These are phyloP conservation scores for Lepidurus couesii DNA, from an alignment of 1,140 invertebrate species.

Conservation along the genomic window DNA sequence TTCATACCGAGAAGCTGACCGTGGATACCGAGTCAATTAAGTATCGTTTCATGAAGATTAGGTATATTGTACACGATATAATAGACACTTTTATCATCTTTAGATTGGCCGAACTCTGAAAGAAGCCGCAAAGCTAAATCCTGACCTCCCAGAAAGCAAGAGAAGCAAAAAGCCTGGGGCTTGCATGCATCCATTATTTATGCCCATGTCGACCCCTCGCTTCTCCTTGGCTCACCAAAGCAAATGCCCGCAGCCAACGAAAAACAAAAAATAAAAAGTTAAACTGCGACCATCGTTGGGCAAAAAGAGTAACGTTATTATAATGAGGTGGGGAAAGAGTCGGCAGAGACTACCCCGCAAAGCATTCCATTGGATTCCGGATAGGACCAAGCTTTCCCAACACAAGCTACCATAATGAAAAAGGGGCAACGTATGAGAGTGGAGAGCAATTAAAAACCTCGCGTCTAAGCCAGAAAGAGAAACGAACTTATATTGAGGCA, in stretches of 20 bases:
- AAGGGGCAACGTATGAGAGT: not conserved
- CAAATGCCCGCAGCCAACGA: not conserved
- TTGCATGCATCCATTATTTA: not conserved
- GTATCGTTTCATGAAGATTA: too few relatives aligned
- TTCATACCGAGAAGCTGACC: too few relatives aligned
- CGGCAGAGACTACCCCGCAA: not conserved
- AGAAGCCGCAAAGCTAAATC: not conserved
- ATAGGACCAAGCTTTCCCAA: not conserved
- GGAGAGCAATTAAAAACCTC: not conserved
- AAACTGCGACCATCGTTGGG: not conserved
- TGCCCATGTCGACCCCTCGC: not conserved
- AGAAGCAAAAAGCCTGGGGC: not conserved
- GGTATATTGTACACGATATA: not conserved
- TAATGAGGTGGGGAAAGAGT: constrained; percentile 6
- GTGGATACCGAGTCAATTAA: too few relatives aligned
- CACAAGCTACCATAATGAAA: not conserved
- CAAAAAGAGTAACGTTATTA: not conserved
- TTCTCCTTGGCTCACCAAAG: not conserved
- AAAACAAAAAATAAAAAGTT: not conserved
- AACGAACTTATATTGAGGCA: not conserved
- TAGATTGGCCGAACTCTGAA: not conserved
- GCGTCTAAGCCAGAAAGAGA: not conserved
- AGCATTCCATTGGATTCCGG: not conserved
- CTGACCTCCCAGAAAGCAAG: not conserved
- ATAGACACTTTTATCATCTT: not conserved